Percentiles rank a stretch among this genome's conserved stretches.
Conservation (phyloP, 2,888 invertebrate genomes). For the Cyclophora albipunctata region DNA sequence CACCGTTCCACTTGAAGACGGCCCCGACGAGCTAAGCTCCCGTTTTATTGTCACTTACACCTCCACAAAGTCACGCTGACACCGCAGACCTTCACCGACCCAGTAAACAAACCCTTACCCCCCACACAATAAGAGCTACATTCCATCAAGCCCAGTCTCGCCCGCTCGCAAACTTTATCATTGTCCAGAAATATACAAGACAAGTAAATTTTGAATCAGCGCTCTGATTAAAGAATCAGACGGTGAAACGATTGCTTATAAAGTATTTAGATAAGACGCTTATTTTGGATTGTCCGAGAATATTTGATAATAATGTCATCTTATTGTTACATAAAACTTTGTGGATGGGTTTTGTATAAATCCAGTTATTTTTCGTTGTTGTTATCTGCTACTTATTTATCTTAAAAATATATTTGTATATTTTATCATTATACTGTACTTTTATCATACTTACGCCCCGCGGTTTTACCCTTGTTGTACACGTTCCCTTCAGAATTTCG, state of each 20-base stretch:
- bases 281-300: constrained; percentile 54
- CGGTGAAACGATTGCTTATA: constrained; percentile 62
- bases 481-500: too few relatives aligned
- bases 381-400: neutral
- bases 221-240: constrained; percentile 64
- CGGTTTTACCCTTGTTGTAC: too few relatives aligned
- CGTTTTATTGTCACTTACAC: constrained; percentile 74
- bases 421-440: neutral
- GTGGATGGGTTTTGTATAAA: constrained; percentile 19
- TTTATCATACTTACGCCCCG: too few relatives aligned
- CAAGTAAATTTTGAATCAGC: constrained; percentile 62
- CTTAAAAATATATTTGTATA: neutral
- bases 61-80: constrained; percentile 59
- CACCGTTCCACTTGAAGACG: constrained; percentile 67
- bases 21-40: constrained; percentile 66
- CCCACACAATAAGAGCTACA: constrained; percentile 26
- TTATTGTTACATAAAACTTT: constrained; percentile 38
- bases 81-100: constrained; percentile 19
- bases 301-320: constrained; percentile 44
- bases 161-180: constrained; percentile 5
- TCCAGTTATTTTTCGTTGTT: constrained; percentile 1
- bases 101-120: constrained; percentile 19
- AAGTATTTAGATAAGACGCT: constrained; percentile 59
- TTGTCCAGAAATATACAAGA: constrained; percentile 39
- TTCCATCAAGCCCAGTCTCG: constrained; percentile 6